Evolutionary conservation across 2,797 vertebrate genomes (phyloP), one percentile per base, ranked within the genome.

Genomic region (Amazona ochrocephala): DNA sequence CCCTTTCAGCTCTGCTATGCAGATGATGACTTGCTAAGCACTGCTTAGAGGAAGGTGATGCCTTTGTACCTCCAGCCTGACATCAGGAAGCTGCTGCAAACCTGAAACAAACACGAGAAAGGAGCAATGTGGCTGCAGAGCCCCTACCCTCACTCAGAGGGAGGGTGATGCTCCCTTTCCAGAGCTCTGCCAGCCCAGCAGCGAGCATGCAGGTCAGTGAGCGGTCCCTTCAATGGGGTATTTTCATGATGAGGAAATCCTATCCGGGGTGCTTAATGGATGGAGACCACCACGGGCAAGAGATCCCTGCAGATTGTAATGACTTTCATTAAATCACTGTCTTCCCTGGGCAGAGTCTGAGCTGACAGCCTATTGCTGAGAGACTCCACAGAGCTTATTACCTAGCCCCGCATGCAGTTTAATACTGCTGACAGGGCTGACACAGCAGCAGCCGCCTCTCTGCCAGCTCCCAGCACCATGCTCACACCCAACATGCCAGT

Each of bases 311-410:
- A 71, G 87, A 64, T 3, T 67, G 70, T 42, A 91, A 94, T 21
- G 87, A 27, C 76, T 96, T 88, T 15, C 87, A 92, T 94, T 90
- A 93, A 91, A 95, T 82, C 80, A 21, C 87, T 79, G 60, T 34
- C 93, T 90, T 84, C 60, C 79, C 56, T 19, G 68, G 81, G 86
- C 93, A 83, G 93, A 64, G 77, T 87, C 39, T 32, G 84, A 95
- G 93, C 92, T 65, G 93, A 37, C 81, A 95, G 93, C 68, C 84
- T 22, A 41, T 73, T 74, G 85, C 93, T 74, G 90, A 67, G 90
- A 83, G 68, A 58, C 77, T 82, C 41, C 64, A 17, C 90, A 42
- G 32, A 79, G 81, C 41, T 94, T 71, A 72, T 90, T 90, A 34
- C 61, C 90, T 47, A 5, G 65, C 61, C 85, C 73, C 11, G 14